Conservation (phyloP, 2,113 vertebrate genomes). For the Zosterops pallidus region DNA sequence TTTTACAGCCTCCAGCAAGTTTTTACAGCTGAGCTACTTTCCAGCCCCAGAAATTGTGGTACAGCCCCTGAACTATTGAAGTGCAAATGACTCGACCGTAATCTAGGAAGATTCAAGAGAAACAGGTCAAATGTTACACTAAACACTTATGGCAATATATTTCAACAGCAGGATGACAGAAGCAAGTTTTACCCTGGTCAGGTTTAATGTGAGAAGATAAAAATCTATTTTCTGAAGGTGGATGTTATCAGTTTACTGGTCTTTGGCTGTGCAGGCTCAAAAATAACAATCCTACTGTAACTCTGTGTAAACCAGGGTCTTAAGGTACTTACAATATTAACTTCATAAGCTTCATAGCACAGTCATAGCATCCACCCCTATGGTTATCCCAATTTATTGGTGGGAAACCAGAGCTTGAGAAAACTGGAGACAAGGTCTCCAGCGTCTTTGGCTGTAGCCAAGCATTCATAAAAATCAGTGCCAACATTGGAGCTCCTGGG, state of each 20-base stretch:
- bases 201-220: background rate
- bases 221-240: conserved; percentile 15
- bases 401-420: background rate
- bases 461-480: background rate
- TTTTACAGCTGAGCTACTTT: conserved; percentile 35
- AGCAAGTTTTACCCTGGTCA: background rate
- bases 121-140: conserved; percentile 33
- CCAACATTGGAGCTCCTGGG: background rate
- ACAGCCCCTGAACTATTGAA: conserved; percentile 2
- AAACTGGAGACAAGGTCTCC: background rate
- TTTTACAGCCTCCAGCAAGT: conserved; percentile 7
- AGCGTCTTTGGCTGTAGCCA: background rate
- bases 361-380: background rate
- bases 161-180: conserved; percentile 6
- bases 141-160: background rate
- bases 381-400: background rate
- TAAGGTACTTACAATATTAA: background rate
- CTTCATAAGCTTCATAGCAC: background rate
- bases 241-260: background rate
- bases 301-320: background rate
- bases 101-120: conserved; percentile 29
- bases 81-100: conserved; percentile 8
- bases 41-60: background rate
- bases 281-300: background rate
- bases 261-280: background rate